These are phyloP conservation scores for Lasioglossum marginatum DNA, from an alignment of 2,888 invertebrate genomes.

Conservation along the genomic window DNA sequence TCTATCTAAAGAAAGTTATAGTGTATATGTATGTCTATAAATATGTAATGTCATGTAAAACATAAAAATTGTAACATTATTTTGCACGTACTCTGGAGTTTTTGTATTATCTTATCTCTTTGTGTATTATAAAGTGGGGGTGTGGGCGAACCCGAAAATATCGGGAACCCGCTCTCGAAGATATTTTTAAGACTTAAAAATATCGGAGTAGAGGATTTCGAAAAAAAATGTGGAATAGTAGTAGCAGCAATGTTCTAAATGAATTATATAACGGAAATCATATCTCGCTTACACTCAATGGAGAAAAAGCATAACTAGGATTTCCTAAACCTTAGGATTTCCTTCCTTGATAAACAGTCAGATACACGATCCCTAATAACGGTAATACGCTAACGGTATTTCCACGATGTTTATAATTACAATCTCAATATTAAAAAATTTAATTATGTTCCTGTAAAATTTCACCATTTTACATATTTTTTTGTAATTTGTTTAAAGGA, in stretches of 20 bases:
- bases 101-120: neutral
- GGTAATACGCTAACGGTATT: neutral
- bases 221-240: no score
- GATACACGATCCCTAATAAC: neutral
- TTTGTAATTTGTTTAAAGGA: neutral
- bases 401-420: neutral
- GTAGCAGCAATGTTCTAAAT: no score
- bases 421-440: neutral
- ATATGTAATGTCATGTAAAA: constrained; percentile 14
- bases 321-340: neutral
- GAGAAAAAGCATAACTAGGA: neutral
- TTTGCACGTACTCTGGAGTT: neutral
- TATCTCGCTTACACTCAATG: no score
- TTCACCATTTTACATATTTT: neutral
- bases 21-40: constrained; percentile 12
- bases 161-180: neutral
- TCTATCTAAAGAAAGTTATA: neutral
- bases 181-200: no score
- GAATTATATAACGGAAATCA: no score
- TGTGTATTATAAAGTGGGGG: neutral
- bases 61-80: constrained; percentile 19
- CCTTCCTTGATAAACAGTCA: neutral
- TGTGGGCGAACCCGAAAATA: neutral
- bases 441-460: neutral
- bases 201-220: neutral